Evolutionary conservation across 2,797 vertebrate species (phyloP), one percentile per base, ranked within the genome.

Genomic region (Linurgus olivaceus): DNA sequence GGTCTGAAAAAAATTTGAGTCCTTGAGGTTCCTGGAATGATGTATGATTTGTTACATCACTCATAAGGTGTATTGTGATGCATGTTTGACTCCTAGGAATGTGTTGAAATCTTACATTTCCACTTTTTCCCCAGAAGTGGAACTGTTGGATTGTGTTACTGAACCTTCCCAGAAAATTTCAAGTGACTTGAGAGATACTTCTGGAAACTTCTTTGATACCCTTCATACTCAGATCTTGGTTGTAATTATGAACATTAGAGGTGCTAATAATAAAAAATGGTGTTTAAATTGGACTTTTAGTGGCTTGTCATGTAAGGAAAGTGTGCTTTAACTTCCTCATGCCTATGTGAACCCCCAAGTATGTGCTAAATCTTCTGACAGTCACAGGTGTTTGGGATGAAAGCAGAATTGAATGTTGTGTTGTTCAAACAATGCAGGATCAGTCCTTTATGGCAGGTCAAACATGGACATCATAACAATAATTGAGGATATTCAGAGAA

Each of bases 21-120:
- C 25, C 17, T 68, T 35, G 20, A 8, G 11, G 6, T 70, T 86
- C 9, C 29, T 17, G 37, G 37, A 87, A 13, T 40, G n/a, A 23
- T 66, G 14, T 35, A 1, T 0, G 1, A 29, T 61, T 25, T 45
- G 11, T 57, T 59, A 2, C 0, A 0, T 73, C 2, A 1, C 10
- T 78, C 21, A 3, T 28, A 6, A 50, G 15, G 13, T 73, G 15
- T 37, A 4, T 38, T 50, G 33, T 47, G 65, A 10, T 72, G 31
- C 8, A 2, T 28, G 8, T 62, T 71, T 86, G 51, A 14, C 47
- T 65, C 31, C 15, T 28, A 16, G 50, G 38, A 33, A 25, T 19
- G 2, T 37, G 8, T 7, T 42, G n/a, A 9, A 42, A 42, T 42
- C 40, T 42, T 42, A 6, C 4, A 19, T 42, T 59, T 20, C 35